Percentiles rank a stretch among this genome's conserved stretches.
phyloP scores from a whole-genome alignment of 2,797 vertebrate species.

The Myripristis murdjan region DNA sequence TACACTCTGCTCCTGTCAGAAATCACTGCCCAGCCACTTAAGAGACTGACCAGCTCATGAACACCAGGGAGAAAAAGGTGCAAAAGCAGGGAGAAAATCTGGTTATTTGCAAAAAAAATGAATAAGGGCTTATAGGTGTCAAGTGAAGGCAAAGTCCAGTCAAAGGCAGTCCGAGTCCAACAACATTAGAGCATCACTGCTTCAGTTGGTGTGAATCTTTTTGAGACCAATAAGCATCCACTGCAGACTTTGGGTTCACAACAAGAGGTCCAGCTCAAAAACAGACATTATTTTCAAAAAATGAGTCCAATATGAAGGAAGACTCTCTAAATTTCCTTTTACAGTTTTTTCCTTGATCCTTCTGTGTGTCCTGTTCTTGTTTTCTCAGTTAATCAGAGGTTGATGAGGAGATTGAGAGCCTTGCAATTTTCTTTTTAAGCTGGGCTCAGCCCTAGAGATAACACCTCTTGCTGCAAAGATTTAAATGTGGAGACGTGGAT shows the following conservation, averaged over 20 bases:
- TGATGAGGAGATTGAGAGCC: slow-evolving; percentile 58
- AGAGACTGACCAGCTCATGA: slow-evolving; percentile 47
- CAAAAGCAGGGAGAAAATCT: slow-evolving; percentile 15
- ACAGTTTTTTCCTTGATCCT: slow-evolving; percentile 54
- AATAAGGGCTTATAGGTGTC: slow-evolving; percentile 47
- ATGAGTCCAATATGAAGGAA: slow-evolving; percentile 17
- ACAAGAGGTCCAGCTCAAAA: slow-evolving; percentile 41
- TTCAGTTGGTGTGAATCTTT: slow-evolving; percentile 4
- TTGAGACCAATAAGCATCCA: slow-evolving; percentile 42
- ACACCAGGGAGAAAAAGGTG: slow-evolving; percentile 8
- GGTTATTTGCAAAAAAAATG: slow-evolving; percentile 38
- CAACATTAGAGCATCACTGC: slow-evolving; percentile 42
- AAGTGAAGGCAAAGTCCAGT: slow-evolving; percentile 61
- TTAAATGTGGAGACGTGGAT: slow-evolving; percentile 57
- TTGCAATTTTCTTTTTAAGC: slow-evolving; percentile 71
- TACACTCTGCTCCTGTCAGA: slow-evolving; percentile 18
- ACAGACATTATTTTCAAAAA: neutral
- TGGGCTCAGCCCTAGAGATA: slow-evolving; percentile 65
- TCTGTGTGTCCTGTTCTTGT: slow-evolving; percentile 37
- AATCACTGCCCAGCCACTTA: slow-evolving; percentile 51
- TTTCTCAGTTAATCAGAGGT: slow-evolving; percentile 56
- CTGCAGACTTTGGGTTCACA: slow-evolving; percentile 27
- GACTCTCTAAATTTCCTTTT: slow-evolving; percentile 5
- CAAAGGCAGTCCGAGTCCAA: slow-evolving; percentile 53
- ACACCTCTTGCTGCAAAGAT: slow-evolving; percentile 60